Evolutionary conservation across 1,140 invertebrate genomes (phyloP).

Genomic region (Orchestia grillus): DNA sequence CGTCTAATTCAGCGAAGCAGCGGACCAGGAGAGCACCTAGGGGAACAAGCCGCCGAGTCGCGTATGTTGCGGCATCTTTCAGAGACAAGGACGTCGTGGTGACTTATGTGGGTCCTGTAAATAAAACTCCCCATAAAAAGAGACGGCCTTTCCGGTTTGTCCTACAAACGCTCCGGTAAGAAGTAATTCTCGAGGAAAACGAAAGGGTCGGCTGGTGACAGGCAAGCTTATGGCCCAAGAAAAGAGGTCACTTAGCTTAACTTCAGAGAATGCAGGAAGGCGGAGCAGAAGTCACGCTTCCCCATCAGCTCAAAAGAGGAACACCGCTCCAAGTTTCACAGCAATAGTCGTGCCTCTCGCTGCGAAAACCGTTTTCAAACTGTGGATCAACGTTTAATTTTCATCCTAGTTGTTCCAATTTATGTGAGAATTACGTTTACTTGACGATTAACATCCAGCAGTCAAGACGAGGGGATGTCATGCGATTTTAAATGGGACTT

Average conservation of each 20-base stretch:
- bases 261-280: background rate
- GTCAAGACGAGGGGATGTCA: no score
- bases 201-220: conserved; percentile 2
- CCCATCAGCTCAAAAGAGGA: background rate
- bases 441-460: background rate
- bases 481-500: no score
- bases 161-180: background rate
- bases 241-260: background rate
- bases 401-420: background rate
- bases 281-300: background rate
- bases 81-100: background rate
- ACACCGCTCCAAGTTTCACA: background rate
- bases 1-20: background rate
- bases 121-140: background rate
- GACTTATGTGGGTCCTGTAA: background rate
- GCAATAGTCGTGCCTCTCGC: background rate
- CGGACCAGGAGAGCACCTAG: background rate
- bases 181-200: conserved; percentile 8
- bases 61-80: background rate
- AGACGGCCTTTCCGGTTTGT: background rate
- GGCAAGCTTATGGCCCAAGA: background rate
- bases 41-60: background rate
- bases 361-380: background rate
- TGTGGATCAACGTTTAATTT: background rate
- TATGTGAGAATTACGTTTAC: background rate